These are phyloP conservation scores for Actenoides lindsayi DNA, from an alignment of 2,113 vertebrate genomes.

Conservation along the genomic window DNA sequence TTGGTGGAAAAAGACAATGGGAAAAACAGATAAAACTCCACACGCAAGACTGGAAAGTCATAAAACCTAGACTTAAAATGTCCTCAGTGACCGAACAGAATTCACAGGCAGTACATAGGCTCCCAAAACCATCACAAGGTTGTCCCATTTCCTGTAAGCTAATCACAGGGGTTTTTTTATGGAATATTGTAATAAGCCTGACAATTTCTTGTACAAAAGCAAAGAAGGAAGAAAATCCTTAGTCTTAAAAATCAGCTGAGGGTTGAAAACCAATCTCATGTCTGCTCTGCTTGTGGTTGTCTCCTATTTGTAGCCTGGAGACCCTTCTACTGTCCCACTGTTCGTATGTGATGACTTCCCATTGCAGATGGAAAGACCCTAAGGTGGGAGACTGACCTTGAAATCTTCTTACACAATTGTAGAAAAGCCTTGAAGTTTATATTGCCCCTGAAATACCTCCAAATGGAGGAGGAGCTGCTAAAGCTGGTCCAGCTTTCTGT, in stretches of 20 bases:
- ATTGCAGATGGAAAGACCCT: not conserved
- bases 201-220: not conserved
- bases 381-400: not conserved
- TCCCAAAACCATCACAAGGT: not conserved
- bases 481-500: not conserved
- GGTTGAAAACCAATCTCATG: not conserved
- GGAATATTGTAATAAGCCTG: not conserved
- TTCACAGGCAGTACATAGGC: not conserved
- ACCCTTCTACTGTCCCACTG: not conserved
- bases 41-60: not conserved
- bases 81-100: not conserved
- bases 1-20: not conserved
- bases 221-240: not conserved
- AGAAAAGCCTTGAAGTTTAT: not conserved
- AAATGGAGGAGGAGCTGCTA: not conserved
- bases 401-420: not conserved
- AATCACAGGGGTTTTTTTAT: not conserved
- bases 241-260: not conserved
- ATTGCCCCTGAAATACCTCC: not conserved
- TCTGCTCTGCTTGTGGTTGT: not conserved
- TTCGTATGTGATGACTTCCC: not conserved
- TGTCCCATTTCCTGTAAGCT: not conserved
- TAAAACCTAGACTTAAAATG: not conserved
- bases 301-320: not conserved
- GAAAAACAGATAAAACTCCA: not conserved